These are phyloP conservation scores for Mola mola DNA, from an alignment of 2,113 vertebrate genomes.

Conservation along the genomic window DNA sequence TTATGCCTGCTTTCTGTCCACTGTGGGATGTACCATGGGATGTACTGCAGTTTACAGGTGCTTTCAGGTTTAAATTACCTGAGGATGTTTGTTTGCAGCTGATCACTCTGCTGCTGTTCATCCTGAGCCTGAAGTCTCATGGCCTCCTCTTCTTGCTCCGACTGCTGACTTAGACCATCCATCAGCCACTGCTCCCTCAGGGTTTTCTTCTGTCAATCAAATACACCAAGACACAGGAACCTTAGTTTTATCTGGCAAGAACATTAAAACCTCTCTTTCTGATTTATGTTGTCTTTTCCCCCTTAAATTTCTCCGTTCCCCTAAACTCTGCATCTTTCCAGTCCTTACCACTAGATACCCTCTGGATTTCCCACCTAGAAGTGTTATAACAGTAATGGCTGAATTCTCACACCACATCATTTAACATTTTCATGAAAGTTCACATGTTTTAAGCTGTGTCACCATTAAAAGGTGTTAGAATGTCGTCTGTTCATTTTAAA, in stretches of 20 bases:
- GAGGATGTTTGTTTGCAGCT: slow-evolving; percentile 87
- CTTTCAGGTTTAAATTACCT: slow-evolving; percentile 79
- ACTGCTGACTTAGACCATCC: slow-evolving; percentile 88
- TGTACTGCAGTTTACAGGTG: not conserved
- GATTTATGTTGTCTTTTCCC: too few relatives aligned
- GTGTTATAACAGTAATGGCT: too few relatives aligned
- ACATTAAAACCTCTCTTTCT: too few relatives aligned
- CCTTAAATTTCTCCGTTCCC: too few relatives aligned
- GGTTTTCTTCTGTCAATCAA: slow-evolving; percentile 89
- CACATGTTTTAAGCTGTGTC: too few relatives aligned
- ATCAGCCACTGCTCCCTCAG: slow-evolving; percentile 96
- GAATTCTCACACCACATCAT: too few relatives aligned
- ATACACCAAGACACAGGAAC: slow-evolving; percentile 33
- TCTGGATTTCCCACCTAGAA: not conserved
- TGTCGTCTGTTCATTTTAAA: too few relatives aligned
- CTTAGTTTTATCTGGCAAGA: not conserved
- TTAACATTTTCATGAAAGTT: too few relatives aligned
- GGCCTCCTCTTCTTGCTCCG: slow-evolving; percentile 89
- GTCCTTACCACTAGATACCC: not conserved
- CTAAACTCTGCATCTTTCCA: too few relatives aligned
- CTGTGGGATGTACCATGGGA: slow-evolving; percentile 1
- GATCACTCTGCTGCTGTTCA: slow-evolving; percentile 84
- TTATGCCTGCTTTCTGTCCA: not conserved
- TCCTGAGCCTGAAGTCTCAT: slow-evolving; percentile 87
- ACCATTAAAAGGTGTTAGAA: too few relatives aligned